Base-by-base conservation (phyloP, 2,888 invertebrate genomes). In the Drosophila hamatofila region DNA sequence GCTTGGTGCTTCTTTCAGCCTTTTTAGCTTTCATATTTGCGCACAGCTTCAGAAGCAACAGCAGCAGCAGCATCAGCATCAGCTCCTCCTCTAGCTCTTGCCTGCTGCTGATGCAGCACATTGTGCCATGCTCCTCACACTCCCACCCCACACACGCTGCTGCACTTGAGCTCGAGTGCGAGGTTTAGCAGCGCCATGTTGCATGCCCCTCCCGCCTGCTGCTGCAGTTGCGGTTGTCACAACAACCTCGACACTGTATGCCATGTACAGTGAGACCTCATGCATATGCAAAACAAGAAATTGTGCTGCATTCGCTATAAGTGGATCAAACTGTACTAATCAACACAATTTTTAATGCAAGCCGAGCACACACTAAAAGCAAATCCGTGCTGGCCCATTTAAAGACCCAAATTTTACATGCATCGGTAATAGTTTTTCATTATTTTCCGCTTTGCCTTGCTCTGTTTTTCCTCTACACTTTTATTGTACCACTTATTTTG, bases 101-200 rank as follows among this genome's bases (percentile, higher is more conserved):
- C 23, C 18, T 14, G 21, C 23, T 51, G 86, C 83, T 85, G 83
- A 88, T 77, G 77, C 73, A 67, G 84, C 86, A 83, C 77, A 82
- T 72, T 71, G 46, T 77, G 51, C 41, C 66, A 58, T 44, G 62
- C 3, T 35, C 44, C 37, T 9, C 46, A n/a, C 46, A 27, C 35
- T 30, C 23, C 18, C 35, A 51, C 23, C 18, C 35, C 35, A 6
- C 23, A 25, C 46, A 46, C 39, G 18, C 30, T 21, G 14, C 41
- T 8, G 33, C 65, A 80, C 81, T 83, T 78, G 65, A 75, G 84
- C 60, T 72, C 63, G 75, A 87, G 87, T 82, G 80, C 56, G 49
- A 51, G 62, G 87, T 82, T 83, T 87, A 84, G 72, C 74, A 63
- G 65, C 74, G 77, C 76, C 81, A 83, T 79, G 76, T 69, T 81